Conservation (phyloP, 2,888 invertebrate genomes). For the Ophioninae sp. region DNA sequence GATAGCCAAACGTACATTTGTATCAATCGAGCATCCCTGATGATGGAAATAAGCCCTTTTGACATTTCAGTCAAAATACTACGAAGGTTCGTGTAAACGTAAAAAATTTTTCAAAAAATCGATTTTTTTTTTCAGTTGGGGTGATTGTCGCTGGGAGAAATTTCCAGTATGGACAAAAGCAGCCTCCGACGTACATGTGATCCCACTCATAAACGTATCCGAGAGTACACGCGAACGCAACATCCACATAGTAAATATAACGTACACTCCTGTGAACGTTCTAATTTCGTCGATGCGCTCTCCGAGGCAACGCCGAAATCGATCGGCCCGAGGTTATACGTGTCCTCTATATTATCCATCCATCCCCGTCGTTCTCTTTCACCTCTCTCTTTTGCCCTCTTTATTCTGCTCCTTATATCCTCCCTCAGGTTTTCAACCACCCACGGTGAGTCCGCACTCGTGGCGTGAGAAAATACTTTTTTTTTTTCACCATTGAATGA, state of each 20-base stretch:
- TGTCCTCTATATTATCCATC: conserved; percentile 36
- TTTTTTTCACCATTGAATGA: conserved; percentile 4
- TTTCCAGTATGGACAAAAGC: neutral
- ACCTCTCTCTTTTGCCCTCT: conserved; percentile 11
- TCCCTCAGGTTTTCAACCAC: conserved; percentile 14
- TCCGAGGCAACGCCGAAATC: conserved; percentile 61
- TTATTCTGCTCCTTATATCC: neutral
- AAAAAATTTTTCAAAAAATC: too few relatives aligned
- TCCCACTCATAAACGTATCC: neutral
- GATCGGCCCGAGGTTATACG: conserved; percentile 62
- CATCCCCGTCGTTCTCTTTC: conserved; percentile 20
- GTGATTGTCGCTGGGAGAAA: conserved; percentile 5
- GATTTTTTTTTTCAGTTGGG: conserved; percentile 3
- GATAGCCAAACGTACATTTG: too few relatives aligned
- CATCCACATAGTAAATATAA: conserved; percentile 47
- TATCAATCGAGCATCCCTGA: too few relatives aligned
- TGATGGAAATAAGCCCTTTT: too few relatives aligned
- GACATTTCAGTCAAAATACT: too few relatives aligned
- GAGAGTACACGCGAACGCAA: conserved; percentile 22
- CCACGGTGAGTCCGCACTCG: conserved; percentile 22
- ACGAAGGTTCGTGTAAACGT: too few relatives aligned
- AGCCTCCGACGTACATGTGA: neutral
- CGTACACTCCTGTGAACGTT: conserved; percentile 56
- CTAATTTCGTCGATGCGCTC: conserved; percentile 63
- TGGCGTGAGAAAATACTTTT: conserved; percentile 24